These are phyloP conservation scores for Syngnathus floridae DNA, from an alignment of 2,113 vertebrate species.

Conservation along the genomic window DNA sequence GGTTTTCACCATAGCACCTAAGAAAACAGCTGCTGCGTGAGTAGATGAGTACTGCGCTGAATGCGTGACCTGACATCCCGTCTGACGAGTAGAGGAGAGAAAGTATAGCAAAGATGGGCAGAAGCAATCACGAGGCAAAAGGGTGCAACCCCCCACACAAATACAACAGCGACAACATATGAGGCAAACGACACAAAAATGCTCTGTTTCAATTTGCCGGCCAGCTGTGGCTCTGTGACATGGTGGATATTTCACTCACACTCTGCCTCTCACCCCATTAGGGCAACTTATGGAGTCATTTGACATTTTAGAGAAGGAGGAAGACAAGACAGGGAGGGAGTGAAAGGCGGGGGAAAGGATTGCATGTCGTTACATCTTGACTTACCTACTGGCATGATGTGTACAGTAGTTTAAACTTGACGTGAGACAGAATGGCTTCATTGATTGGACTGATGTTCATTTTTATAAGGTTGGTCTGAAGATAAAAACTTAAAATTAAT, in stretches of 20 bases:
- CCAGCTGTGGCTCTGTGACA: slow-evolving; percentile 36
- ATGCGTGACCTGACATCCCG: slow-evolving; percentile 44
- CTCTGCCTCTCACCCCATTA: slow-evolving; percentile 9
- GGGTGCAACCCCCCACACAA: slow-evolving; percentile 3
- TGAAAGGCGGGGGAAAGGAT: background rate
- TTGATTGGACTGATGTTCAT: too few relatives aligned
- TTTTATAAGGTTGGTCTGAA: too few relatives aligned
- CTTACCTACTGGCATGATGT: background rate
- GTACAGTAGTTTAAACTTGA: too few relatives aligned
- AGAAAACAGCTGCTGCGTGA: slow-evolving; percentile 31
- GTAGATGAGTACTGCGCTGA: slow-evolving; percentile 18
- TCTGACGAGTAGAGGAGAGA: slow-evolving; percentile 21
- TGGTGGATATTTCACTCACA: slow-evolving; percentile 26
- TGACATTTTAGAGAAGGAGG: slow-evolving; percentile 6
- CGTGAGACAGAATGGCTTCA: too few relatives aligned
- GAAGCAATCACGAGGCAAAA: slow-evolving; percentile 34
- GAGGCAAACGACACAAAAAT: slow-evolving; percentile 22
- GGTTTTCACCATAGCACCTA: slow-evolving; percentile 15
- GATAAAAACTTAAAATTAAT: too few relatives aligned
- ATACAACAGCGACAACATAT: slow-evolving; percentile 18
- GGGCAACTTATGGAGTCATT: slow-evolving; percentile 24
- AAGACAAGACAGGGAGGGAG: background rate
- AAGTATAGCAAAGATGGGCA: slow-evolving; percentile 16
- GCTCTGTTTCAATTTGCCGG: slow-evolving; percentile 14
- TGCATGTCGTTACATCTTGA: background rate